Conservation (phyloP, 2,113 vertebrate species). For the Phalacrocorax pelagicus region DNA sequence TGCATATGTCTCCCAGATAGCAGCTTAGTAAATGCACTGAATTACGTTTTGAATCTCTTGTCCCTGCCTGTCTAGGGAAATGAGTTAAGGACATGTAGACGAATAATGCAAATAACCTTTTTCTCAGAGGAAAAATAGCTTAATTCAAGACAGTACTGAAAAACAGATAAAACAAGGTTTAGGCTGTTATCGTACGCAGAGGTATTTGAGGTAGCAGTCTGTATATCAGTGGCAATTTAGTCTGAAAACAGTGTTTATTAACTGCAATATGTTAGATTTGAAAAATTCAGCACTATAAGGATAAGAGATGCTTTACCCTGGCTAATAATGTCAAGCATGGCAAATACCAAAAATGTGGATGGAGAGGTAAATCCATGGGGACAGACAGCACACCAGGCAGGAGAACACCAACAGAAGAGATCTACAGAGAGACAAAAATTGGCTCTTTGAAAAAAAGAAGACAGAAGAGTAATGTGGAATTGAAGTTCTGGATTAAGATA, state of each 20-base stretch:
- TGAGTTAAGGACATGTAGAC: background rate
- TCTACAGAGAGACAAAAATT: background rate
- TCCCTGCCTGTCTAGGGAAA: constrained; percentile 1
- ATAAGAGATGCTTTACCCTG: background rate
- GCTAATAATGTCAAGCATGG: background rate
- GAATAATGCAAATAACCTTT: background rate
- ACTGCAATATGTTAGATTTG: background rate
- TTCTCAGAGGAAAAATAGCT: background rate
- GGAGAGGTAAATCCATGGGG: background rate
- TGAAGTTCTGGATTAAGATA: background rate
- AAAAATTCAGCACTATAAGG: background rate
- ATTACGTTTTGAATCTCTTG: background rate
- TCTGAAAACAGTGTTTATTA: constrained; percentile 1
- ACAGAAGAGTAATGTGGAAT: background rate
- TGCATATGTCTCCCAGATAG: background rate
- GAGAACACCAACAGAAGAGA: background rate
- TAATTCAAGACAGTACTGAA: constrained; percentile 7
- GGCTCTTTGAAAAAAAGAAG: background rate
- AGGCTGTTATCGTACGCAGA: background rate
- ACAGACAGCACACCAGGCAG: background rate
- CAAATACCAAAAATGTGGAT: background rate
- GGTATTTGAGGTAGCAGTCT: background rate
- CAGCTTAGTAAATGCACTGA: background rate
- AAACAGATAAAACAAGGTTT: background rate
- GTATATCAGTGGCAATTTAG: background rate